Base-by-base conservation (phyloP, 2,888 invertebrate species). In the Patella depressa region DNA sequence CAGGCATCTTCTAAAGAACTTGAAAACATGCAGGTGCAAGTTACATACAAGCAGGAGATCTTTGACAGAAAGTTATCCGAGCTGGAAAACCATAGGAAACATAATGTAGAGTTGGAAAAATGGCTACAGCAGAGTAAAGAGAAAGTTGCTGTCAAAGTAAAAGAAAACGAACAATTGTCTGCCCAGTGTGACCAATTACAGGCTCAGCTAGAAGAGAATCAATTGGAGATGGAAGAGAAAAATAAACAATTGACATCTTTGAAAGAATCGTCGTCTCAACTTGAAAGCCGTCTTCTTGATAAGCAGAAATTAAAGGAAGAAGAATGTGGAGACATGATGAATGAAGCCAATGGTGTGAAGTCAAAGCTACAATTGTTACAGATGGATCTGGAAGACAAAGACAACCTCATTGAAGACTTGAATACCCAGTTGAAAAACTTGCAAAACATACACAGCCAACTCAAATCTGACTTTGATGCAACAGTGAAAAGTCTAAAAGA, bases 311-410 rank as follows among this genome's bases (percentile, higher is more conserved):
- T 24, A 53, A 74, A 65, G 65, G 75, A 76, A 53, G 74, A 74
- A 24, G 78, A 78, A 24, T 75, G 76, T 15, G 57, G 53, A 19
- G 70, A 24, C 29, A 59, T 74, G 17, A 70, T 53, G 14, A 53
- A 75, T 24, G 80, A 78, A 29, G 75, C 78, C 14, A 77, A 80
- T n/a, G 55, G 59, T 34, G 65, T 78, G 24, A 81, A 76, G 65
- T 73, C 73, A 55, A 77, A 74, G 29, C 9, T 81, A 29, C 78
- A 78, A 29, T 74, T 74, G 53, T 53, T 80, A 45, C 72, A 80
- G 71, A 72, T 75, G 57, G 76, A 83, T 65, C 54, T 82, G 71
- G 81, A 82, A 53, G 82, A 82, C 71, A 81, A 80, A 29, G 77
- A 80, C 53, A 69, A 59, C 2, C 54, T 72, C 5, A 77, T 82